Evolutionary conservation across 2,113 vertebrate species (phyloP).

Genomic region (Shinisaurus crocodilurus): DNA sequence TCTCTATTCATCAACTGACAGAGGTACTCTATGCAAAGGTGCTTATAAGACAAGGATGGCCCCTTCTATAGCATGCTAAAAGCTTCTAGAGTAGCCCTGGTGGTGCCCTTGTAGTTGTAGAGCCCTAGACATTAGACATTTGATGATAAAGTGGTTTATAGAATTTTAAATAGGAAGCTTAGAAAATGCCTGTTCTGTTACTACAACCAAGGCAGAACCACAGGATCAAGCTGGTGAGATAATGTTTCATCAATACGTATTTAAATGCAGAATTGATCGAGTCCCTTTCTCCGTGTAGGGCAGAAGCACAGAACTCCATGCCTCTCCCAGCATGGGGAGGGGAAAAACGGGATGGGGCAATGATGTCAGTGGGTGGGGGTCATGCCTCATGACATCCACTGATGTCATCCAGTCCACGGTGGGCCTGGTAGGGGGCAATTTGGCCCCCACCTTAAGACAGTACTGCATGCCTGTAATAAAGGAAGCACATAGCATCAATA

Average conservation of each 20-base stretch:
- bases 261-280: not conserved
- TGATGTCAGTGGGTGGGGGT: too few relatives aligned
- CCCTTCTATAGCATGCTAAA: not conserved
- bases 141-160: not conserved
- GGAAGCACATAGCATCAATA: not conserved
- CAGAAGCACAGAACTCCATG: too few relatives aligned
- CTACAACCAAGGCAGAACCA: not conserved
- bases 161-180: not conserved
- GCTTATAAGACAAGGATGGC: not conserved
- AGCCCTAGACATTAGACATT: not conserved
- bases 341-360: too few relatives aligned
- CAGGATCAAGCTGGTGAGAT: not conserved
- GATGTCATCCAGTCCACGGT: too few relatives aligned
- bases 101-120: not conserved
- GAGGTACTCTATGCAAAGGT: not conserved
- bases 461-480: not conserved
- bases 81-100: not conserved
- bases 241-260: not conserved
- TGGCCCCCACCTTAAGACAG: too few relatives aligned
- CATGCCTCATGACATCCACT: not conserved
- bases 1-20: not conserved
- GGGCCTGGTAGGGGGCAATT: too few relatives aligned
- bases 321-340: too few relatives aligned
- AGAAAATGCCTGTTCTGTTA: not conserved
- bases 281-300: too few relatives aligned